phyloP scores from a whole-genome alignment of 1,140 invertebrate genomes.

The Heliconius hermathena region DNA sequence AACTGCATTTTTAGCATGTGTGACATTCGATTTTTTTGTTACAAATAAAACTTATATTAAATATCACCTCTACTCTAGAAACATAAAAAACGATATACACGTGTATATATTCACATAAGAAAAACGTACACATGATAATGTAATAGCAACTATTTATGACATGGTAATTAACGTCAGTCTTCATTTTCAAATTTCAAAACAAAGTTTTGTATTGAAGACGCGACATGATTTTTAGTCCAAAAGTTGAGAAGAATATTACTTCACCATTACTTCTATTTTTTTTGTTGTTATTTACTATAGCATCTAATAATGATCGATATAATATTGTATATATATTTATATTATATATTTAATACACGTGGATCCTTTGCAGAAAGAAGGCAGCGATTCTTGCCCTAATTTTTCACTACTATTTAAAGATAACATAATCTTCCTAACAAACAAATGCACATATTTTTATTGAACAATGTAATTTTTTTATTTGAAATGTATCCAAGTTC shows the following conservation, averaged over 20 bases:
- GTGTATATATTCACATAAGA: neutral
- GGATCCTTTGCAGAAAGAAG: no score
- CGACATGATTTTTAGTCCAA: neutral
- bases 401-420: no score
- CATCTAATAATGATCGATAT: no score
- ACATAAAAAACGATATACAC: no score
- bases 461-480: neutral
- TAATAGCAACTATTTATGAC: neutral
- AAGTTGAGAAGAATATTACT: no score
- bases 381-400: no score
- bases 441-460: neutral
- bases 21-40: neutral
- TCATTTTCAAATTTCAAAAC: neutral
- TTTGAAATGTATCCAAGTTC: neutral
- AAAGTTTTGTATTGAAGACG: neutral
- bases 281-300: no score
- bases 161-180: neutral
- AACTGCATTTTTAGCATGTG: neutral
- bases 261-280: no score
- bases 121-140: neutral
- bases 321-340: no score
- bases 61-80: neutral
- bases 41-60: neutral
- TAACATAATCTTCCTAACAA: no score
- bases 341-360: no score